phyloP scores from a whole-genome alignment of 2,888 invertebrate species.

The Pseudolycoriella hygida region DNA sequence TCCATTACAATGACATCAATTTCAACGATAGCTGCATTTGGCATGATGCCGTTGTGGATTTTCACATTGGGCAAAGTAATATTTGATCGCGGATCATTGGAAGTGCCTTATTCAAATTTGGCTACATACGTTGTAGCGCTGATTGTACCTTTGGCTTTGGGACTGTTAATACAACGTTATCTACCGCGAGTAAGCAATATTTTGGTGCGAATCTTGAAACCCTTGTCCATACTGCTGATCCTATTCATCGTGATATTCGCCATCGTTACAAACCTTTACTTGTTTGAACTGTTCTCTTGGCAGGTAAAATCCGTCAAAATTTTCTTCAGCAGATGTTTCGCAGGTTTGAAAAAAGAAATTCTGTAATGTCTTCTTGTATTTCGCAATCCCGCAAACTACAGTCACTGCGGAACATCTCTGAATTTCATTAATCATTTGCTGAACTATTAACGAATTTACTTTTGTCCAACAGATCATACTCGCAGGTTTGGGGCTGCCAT shows the following conservation, averaged over 20 bases:
- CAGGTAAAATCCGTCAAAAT: conserved; percentile 50
- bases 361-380: too few relatives aligned
- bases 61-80: conserved; percentile 68
- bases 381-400: too few relatives aligned
- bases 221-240: conserved; percentile 61
- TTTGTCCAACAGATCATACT: conserved; percentile 46
- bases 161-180: conserved; percentile 45
- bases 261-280: conserved; percentile 71
- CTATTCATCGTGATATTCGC: conserved; percentile 75
- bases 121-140: conserved; percentile 55
- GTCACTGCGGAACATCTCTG: too few relatives aligned
- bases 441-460: too few relatives aligned
- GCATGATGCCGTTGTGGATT: conserved; percentile 85
- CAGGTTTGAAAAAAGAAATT: too few relatives aligned
- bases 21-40: conserved; percentile 74
- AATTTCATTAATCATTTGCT: too few relatives aligned
- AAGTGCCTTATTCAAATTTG: conserved; percentile 64
- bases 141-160: conserved; percentile 53
- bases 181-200: conserved; percentile 47
- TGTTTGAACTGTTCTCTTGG: conserved; percentile 79
- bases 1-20: conserved; percentile 91
- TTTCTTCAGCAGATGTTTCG: too few relatives aligned
- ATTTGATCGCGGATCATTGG: conserved; percentile 50
- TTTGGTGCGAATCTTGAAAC: conserved; percentile 66
- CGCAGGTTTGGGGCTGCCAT: conserved; percentile 65